Evolutionary conservation across 1,140 invertebrate species (phyloP), one percentile per base, ranked within the genome.

Genomic region (Drosophila takahashii): DNA sequence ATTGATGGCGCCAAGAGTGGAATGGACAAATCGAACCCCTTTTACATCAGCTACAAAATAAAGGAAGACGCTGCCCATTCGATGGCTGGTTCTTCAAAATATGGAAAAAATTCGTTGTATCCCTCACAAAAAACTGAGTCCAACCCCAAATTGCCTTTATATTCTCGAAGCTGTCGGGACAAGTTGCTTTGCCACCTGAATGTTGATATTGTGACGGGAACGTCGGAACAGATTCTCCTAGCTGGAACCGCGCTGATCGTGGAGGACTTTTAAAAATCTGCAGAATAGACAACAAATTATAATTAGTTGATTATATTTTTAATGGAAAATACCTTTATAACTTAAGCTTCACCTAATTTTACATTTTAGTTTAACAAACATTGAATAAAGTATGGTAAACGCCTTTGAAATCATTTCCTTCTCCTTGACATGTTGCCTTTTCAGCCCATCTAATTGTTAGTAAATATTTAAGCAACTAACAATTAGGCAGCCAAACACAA

Each of bases 181-280:
- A 75, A 77, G 6, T 27, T 92, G 0, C 77, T 92, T 27, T 91
- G 91, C 34, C 54, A 90, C 16, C 32, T 92, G 8, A 65, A 85
- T 37, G 51, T 92, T 22, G 57, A 77, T 6, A 75, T 72, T 11
- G n/a, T 54, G 27, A 75, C 77, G 15, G 53, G 36, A 9, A 64
- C 71, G 0, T 9, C 70, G 0, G 80, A 91, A 10, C 75, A 85
- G 10, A 66, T 92, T 27, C 66, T 92, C 5, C 27, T 92, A 11
- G 89, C 92, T 10, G 92, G 92, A 34, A 81, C 86, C 7, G 91
- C 92, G 0, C 50, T 92, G 5, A 90, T 92, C 32, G 87, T 92
- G 1, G 62, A 80, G 6, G 89, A 92, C 52, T 90, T 70, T 66
- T 91, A 60, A 54, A 74, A 2, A 41, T 15, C 39, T 4, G 4